phyloP scores from a whole-genome alignment of 2,113 vertebrate species.

The Ginglymostoma cirratum region DNA sequence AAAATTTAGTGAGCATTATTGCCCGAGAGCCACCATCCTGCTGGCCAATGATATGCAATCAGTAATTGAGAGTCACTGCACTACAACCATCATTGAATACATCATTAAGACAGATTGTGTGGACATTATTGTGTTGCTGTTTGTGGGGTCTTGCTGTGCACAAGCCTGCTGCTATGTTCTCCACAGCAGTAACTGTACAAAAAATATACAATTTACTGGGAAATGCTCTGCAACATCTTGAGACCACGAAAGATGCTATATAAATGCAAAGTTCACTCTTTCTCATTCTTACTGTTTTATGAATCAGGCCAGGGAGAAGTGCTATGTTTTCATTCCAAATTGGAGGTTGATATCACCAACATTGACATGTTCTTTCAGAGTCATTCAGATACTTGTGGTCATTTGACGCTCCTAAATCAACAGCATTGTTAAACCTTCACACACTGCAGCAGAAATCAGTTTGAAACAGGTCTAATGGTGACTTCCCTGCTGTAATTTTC shows the following conservation, averaged over 20 bases:
- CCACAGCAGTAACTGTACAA: not conserved
- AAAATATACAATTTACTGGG: not conserved
- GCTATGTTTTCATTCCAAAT: not conserved
- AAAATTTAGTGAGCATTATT: not conserved
- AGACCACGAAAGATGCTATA: not conserved
- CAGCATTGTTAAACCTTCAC: not conserved
- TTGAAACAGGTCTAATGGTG: not conserved
- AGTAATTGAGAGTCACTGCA: not conserved
- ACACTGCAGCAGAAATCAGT: not conserved
- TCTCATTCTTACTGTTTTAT: not conserved
- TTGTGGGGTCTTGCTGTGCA: not conserved
- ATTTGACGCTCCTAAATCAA: not conserved
- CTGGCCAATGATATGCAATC: not conserved
- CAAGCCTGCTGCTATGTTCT: no score
- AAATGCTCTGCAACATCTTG: not conserved
- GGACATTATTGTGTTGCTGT: not conserved
- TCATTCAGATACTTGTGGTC: not conserved
- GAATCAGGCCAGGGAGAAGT: not conserved
- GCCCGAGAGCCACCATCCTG: not conserved
- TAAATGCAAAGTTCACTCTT: not conserved
- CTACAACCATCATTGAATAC: not conserved
- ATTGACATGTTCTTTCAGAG: not conserved
- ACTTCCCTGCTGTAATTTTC: not conserved
- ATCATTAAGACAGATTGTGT: not conserved
- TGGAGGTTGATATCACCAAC: not conserved